Evolutionary conservation across 64 coral and sea anemone genomes (phyloP), one percentile per base, ranked within the genome.

Genomic region (Catalaphyllia jardinei): DNA sequence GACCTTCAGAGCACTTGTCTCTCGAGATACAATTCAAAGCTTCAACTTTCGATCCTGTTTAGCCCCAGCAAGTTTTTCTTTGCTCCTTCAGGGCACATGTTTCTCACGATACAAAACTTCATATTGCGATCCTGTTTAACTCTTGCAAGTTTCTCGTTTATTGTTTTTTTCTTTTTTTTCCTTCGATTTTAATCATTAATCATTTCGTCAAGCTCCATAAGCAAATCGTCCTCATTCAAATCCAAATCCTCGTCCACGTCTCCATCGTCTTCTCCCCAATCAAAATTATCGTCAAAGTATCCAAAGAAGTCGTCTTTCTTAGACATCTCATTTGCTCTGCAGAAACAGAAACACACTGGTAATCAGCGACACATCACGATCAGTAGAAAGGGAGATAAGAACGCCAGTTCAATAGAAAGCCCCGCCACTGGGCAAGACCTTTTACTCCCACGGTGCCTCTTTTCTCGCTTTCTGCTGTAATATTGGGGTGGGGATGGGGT

Each of bases 171-270:
- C 9, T 11, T 11, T 27, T 29, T 5, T 7, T 27, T 69, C 29
- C 10, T 10, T 9, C n/a, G 7, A 25, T 5, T 39, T 54, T 89
- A 89, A 25, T 89, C 54, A 67, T 89, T 87, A 19, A 92, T 92
- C 83, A 92, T 92, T 61, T 92, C 90, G 22, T 92, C 90, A 3
- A 92, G 73, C 52, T 87, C 83, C 74, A 92, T 84, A 0, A 92
- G 62, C 31, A 92, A 59, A 38, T 92, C 90, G 65, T 92, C 90
- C 39, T 92, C 90, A 62, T 92, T 92, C 8, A 86, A 10, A 28
- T 64, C 80, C 5, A 60, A 71, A 17, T 76, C 29, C 8, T 28
- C 67, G 15, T 79, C 82, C 10, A 71, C 20, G 20, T 72, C 81
- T 29, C 18, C 19, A 69, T 78, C 76, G 15, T 86, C 82, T 4